Base-by-base conservation (phyloP, 2,888 invertebrate species). In the Chironomus riparius region DNA sequence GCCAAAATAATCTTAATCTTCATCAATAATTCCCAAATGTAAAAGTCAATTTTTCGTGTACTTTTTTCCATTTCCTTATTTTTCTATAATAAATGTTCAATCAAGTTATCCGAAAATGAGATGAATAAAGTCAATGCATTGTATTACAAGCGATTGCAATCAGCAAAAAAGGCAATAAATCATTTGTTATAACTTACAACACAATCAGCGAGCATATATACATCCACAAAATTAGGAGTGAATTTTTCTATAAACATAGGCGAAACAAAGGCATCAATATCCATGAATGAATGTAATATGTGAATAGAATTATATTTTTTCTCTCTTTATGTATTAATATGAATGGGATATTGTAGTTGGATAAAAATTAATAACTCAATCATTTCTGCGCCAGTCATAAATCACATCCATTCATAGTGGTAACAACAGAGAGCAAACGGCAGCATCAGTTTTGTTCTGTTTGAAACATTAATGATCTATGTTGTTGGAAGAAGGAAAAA, bases 331-430 rank as follows among this genome's bases (percentile, higher is more conserved):
- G 18, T 56, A 18, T 18, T 56, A n/a, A 15, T 18, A 56, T 56
- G 15, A 18, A 15, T 4, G 15, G 28, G 18, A 18, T 56, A n/a
- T n/a, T 15, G 56, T 56, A 18, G 56, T 56, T 56, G 56, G 56
- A 15, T 56, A 21, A 22, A 65, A 65, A 65, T 65, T 65, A 65
- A 65, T 65, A 65, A 65, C 65, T 65, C 65, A 65, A 65, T 65
- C 65, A 65, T 65, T 65, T 22, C 65, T 21, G 13, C 13, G 21
- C 13, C 18, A 65, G 65, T 24, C 21, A 65, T 65, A 65, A 65
- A 65, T 65, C 65, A 65, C 21, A 13, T 18, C 56, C 56, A 24
- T 65, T 65, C 65, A 65, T 65, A 22, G 24, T 18, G 38, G 38
- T 38, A 38, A 38, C 56, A 56, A 56, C 56, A 56, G 3, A 50